Conservation (phyloP, 2,888 invertebrate genomes). For the Thecocarcelia acutangulata region DNA sequence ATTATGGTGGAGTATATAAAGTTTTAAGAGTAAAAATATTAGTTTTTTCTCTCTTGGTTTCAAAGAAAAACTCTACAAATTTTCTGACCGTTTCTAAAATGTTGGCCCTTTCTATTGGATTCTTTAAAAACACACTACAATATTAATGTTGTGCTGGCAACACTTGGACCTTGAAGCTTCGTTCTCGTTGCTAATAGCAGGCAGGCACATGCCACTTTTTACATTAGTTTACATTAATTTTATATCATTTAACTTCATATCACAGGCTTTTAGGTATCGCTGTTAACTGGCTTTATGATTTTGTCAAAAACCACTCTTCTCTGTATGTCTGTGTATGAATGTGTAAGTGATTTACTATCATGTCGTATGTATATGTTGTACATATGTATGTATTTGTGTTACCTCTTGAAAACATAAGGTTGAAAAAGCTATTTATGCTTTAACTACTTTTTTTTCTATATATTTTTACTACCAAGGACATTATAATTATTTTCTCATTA, state of each 20-base stretch:
- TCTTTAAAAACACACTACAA: conserved; percentile 1
- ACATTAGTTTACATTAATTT: not conserved
- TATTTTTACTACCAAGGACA: no score
- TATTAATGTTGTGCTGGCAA: not conserved
- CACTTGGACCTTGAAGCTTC: conserved; percentile 30
- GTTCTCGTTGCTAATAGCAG: conserved; percentile 13
- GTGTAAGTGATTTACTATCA: no score
- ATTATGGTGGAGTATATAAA: conserved; percentile 40
- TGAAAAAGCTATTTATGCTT: no score
- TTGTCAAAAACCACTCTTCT: not conserved
- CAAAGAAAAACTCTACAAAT: conserved; percentile 37
- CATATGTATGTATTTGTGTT: conserved; percentile 5
- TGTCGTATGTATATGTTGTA: not conserved
- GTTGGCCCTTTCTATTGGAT: not conserved
- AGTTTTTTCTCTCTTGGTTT: conserved; percentile 10
- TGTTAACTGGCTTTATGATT: conserved; percentile 15
- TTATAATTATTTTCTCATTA: conserved; percentile 45
- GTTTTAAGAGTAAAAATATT: conserved; percentile 33
- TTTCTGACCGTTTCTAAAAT: not conserved
- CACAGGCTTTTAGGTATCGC: conserved; percentile 32
- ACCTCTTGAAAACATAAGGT: no score
- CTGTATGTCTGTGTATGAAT: no score
- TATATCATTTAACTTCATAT: not conserved
- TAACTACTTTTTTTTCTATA: no score
- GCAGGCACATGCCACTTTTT: conserved; percentile 2